These are phyloP conservation scores for Centropus unirufus DNA, from an alignment of 2,113 vertebrate genomes.

Conservation along the genomic window DNA sequence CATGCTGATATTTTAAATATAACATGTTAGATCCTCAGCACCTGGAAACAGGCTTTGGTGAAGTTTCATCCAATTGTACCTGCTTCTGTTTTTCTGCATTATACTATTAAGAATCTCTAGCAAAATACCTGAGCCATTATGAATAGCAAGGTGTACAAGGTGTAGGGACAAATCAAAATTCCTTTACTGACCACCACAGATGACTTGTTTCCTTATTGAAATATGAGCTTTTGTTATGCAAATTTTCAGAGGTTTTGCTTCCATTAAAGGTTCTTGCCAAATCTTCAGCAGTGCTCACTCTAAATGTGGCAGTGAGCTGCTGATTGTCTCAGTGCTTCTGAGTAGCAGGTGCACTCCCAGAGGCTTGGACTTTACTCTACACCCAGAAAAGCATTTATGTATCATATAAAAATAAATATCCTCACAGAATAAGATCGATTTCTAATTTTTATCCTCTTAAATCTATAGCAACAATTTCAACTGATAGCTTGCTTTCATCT, in stretches of 20 bases:
- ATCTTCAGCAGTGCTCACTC: background rate
- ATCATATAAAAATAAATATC: background rate
- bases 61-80: background rate
- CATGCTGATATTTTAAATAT: background rate
- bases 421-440: background rate
- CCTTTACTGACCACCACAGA: background rate
- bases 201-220: background rate
- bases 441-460: background rate
- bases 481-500: background rate
- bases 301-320: background rate
- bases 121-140: background rate
- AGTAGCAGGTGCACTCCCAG: background rate
- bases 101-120: background rate
- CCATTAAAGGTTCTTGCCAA: background rate
- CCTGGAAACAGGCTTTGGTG: background rate
- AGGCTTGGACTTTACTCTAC: background rate
- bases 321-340: background rate
- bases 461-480: background rate
- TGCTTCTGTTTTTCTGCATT: background rate
- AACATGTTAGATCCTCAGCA: conserved; percentile 10
- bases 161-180: background rate
- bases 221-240: background rate
- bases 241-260: background rate
- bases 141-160: background rate
- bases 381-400: background rate